Evolutionary conservation across 2,113 vertebrate genomes (phyloP), one percentile per base, ranked within the genome.

Genomic region (Oncorhynchus kisutch): DNA sequence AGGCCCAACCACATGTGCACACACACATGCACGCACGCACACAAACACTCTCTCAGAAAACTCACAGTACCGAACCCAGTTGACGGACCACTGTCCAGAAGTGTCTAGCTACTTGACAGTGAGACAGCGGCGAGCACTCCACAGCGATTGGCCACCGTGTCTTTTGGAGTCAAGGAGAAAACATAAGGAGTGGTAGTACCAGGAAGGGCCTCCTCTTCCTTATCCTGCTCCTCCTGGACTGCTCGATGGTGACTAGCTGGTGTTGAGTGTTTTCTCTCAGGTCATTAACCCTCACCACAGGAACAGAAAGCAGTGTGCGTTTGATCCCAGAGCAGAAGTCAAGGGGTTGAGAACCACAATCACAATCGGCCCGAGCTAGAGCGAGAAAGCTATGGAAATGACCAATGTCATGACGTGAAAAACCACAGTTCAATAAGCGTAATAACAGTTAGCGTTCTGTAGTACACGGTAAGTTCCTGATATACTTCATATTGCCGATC

Each of bases 251-350:
- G 75, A 72, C 66, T 59, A 2, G 13, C 29, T 62, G 57, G 57
- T 54, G 8, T 6, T 8, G 27, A 31, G 29, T 29, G 64, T 18
- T 54, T 78, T 88, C 81, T 89, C 83, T 84, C 87, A 87, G 78
- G 68, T 80, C 48, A 72, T 82, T 45, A 85, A 86, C 72, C 77
- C 39, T 81, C 45, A 60, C 66, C 69, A 39, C 67, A 45, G 9
- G 79, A 70, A 88, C 83, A 88, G 72, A 82, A 72, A 76, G 22
- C 25, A 60, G 65, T 66, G 80, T 79, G 75, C 45, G 71, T 76
- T 64, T 85, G 80, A 82, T 80, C 80, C 78, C 75, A 29, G 74
- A 79, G 78, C 59, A 73, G 57, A 78, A 78, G 74, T 78, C 24
- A 65, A 39, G 77, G 80, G 82, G 76, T 75, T n/a, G 14, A 34